Base-by-base conservation (phyloP, 2,797 vertebrate genomes). In the Labeo calbasu region DNA sequence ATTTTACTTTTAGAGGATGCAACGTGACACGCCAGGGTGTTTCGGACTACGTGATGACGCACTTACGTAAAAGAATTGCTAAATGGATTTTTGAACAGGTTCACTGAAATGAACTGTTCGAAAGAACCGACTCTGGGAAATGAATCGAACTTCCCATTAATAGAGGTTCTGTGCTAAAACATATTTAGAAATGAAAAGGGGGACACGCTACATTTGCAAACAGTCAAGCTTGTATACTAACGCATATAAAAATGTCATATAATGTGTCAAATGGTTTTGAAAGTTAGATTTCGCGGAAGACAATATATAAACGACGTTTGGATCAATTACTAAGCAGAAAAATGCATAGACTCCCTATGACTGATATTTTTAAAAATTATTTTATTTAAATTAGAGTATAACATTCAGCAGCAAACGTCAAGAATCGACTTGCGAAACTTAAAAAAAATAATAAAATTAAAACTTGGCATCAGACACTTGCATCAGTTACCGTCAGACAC, bases 401-500 rank as follows among this genome's bases (percentile, higher is more conserved):
- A 10, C 11, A n/a, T 81, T 2, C 19, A 43, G 17, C 28, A 76
- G 15, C n/a, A 76, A 55, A 76, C 7, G 48, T 3, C 15, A 40
- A 53, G 15, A 66, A 53, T 21, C 13, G 12, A 36, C 43, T 43
- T 76, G n/a, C 43, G 10, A 15, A 66, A 68, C 46, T 50, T 53
- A 25, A 53, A n/a, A 59, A 10, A 32, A 0, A 57, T n/a, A 55
- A 43, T 14, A 21, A 48, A 68, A 69, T 55, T 59, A 66, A 83
- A 83, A 66, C 81, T 76, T 83, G 13, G n/a, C 21, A 21, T 21
- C 10, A 46, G 61, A 53, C 61, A 79, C 46, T 50, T 65, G 46
- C 46, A 78, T 63, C 57, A n/a, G 46, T 65, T 43, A 25, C n/a
- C 21, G 14, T 46, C 81, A 66, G 82, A 83, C 82, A 83, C 73